Conservation (phyloP, 2,888 invertebrate genomes). For the Formica aserva region DNA sequence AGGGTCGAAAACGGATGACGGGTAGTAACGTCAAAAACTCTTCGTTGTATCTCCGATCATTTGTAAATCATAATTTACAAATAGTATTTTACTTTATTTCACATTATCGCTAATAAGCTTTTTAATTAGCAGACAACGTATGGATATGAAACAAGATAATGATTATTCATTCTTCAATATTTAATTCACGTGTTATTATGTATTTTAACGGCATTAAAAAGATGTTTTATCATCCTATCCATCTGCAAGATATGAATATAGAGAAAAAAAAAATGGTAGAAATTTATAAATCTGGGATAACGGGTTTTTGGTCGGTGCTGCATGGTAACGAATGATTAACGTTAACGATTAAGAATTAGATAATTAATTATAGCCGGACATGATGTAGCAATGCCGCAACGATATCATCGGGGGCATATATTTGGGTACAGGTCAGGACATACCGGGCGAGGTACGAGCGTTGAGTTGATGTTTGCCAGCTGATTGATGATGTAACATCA, state of each 20-base stretch:
- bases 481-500: slow-evolving; percentile 85
- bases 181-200: background rate
- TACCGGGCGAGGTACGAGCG: slow-evolving; percentile 78
- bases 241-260: background rate
- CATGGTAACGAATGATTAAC: slow-evolving; percentile 39
- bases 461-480: slow-evolving; percentile 85
- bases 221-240: background rate
- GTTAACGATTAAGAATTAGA: slow-evolving; percentile 75
- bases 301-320: background rate
- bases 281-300: slow-evolving; percentile 13
- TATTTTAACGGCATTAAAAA: slow-evolving; percentile 1
- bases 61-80: slow-evolving; percentile 6
- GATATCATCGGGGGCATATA: slow-evolving; percentile 79
- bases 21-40: slow-evolving; percentile 51
- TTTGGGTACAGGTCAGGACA: slow-evolving; percentile 77
- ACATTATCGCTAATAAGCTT: background rate
- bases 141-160: background rate
- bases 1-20: slow-evolving; percentile 57
- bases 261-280: background rate
- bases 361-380: slow-evolving; percentile 80
- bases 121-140: background rate
- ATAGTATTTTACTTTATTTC: background rate
- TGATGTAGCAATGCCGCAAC: slow-evolving; percentile 79
- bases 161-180: background rate
- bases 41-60: slow-evolving; percentile 42